Evolutionary conservation across 2,888 invertebrate genomes (phyloP).

Genomic region (Cheilosia scutellata): DNA sequence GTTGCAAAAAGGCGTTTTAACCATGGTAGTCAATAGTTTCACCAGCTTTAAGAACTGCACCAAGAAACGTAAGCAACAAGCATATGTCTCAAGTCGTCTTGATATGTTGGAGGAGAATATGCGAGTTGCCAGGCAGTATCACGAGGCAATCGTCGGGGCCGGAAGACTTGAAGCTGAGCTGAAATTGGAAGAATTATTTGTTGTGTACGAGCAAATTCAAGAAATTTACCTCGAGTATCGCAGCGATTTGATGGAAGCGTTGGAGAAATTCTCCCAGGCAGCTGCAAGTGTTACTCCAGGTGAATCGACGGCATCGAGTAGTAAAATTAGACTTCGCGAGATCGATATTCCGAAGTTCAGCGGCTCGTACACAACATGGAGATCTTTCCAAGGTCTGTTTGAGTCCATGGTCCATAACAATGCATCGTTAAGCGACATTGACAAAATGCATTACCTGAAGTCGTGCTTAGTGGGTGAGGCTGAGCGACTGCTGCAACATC

Average conservation of each 20-base stretch:
- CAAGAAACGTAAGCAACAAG: background rate
- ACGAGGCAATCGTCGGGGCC: conserved; percentile 1
- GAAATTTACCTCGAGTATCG: background rate
- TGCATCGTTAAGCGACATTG: background rate
- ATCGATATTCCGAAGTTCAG: conserved; percentile 5
- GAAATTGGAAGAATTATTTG: background rate
- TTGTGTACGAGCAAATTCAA: background rate
- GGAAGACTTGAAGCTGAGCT: background rate
- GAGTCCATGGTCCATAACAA: background rate
- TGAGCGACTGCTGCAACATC: background rate
- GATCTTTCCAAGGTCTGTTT: background rate
- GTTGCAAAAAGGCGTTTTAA: background rate
- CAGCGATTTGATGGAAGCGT: background rate
- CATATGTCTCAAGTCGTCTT: background rate
- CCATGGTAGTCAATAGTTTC: background rate
- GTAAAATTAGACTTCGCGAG: conserved; percentile 1
- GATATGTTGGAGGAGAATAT: background rate
- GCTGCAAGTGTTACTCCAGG: background rate
- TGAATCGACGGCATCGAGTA: background rate
- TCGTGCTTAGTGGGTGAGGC: background rate
- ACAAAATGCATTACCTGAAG: background rate
- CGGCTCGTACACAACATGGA: conserved; percentile 14
- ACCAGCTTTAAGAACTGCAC: background rate
- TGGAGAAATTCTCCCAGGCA: background rate
- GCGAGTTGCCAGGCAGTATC: background rate